Evolutionary conservation across 2,797 vertebrate species (phyloP).

Genomic region (Mormyrops boulengeri): DNA sequence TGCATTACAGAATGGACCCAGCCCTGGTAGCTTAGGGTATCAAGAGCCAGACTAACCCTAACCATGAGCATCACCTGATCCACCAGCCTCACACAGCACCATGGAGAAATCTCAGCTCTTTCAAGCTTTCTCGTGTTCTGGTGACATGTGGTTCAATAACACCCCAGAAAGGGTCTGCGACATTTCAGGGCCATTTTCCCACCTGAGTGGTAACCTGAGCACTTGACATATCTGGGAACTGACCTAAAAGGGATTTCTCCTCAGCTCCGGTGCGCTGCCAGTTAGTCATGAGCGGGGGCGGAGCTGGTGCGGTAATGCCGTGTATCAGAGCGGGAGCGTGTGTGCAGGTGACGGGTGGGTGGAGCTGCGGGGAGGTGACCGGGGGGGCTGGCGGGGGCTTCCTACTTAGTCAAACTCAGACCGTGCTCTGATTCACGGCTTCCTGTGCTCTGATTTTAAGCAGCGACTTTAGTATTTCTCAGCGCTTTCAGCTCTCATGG

Average conservation of each 20-base stretch:
- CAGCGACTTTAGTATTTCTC: slow-evolving; percentile 3
- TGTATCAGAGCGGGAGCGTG: not conserved
- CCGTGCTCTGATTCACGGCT: slow-evolving; percentile 12
- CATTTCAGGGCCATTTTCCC: not conserved
- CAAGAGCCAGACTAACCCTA: not conserved
- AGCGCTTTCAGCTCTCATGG: not conserved
- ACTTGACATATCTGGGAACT: too few relatives aligned
- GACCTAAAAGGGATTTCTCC: not conserved
- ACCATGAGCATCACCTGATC: not conserved
- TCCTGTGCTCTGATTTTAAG: slow-evolving; percentile 35
- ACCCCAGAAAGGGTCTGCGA: not conserved
- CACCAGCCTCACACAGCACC: not conserved
- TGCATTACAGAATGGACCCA: not conserved
- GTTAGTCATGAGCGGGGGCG: slow-evolving; percentile 19
- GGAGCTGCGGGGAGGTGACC: not conserved
- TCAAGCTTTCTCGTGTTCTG: not conserved
- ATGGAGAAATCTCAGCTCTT: not conserved
- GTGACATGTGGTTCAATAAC: not conserved
- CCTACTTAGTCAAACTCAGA: slow-evolving; percentile 26
- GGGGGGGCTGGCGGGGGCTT: not conserved
- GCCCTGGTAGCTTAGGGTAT: not conserved
- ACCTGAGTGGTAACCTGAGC: not conserved
- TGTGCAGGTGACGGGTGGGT: not conserved
- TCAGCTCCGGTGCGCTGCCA: not conserved
- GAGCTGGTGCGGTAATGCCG: slow-evolving; percentile 40